Conservation (phyloP, 2,797 vertebrate species). For the Kryptolebias ocellatus region DNA sequence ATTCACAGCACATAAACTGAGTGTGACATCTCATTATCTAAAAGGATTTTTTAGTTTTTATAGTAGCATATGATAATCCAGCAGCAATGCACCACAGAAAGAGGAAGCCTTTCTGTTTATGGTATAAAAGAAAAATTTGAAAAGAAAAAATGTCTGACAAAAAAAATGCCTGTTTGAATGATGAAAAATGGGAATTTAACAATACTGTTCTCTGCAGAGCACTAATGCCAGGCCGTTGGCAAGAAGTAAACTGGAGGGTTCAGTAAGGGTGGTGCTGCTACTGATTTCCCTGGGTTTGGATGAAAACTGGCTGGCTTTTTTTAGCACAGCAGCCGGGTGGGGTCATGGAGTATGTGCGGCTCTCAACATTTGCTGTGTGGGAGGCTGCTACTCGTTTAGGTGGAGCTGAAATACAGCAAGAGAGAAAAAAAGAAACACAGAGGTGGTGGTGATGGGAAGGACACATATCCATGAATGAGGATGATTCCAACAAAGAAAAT, state of each 20-base stretch:
- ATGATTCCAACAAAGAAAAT: slow-evolving; percentile 33
- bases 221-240: slow-evolving; percentile 51
- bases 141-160: slow-evolving; percentile 13
- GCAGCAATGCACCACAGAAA: too few relatives aligned
- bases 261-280: slow-evolving; percentile 63
- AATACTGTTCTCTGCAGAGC: slow-evolving; percentile 43
- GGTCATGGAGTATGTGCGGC: slow-evolving; percentile 76
- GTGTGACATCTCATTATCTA: too few relatives aligned
- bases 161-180: slow-evolving; percentile 40
- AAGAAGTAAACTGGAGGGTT: slow-evolving; percentile 64
- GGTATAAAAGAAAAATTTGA: too few relatives aligned
- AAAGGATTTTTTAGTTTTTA: too few relatives aligned
- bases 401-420: slow-evolving; percentile 41
- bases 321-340: slow-evolving; percentile 71
- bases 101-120: too few relatives aligned
- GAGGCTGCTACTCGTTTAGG: slow-evolving; percentile 60
- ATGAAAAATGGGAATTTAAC: slow-evolving; percentile 54
- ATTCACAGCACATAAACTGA: too few relatives aligned
- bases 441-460: slow-evolving; percentile 28
- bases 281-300: slow-evolving; percentile 76
- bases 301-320: slow-evolving; percentile 73
- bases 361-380: slow-evolving; percentile 68
- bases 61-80: too few relatives aligned
- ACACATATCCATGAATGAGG: slow-evolving; percentile 19
- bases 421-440: slow-evolving; percentile 32